Evolutionary conservation across 2,113 vertebrate genomes (phyloP), one percentile per base, ranked within the genome.

Genomic region (Tyrannus savana): DNA sequence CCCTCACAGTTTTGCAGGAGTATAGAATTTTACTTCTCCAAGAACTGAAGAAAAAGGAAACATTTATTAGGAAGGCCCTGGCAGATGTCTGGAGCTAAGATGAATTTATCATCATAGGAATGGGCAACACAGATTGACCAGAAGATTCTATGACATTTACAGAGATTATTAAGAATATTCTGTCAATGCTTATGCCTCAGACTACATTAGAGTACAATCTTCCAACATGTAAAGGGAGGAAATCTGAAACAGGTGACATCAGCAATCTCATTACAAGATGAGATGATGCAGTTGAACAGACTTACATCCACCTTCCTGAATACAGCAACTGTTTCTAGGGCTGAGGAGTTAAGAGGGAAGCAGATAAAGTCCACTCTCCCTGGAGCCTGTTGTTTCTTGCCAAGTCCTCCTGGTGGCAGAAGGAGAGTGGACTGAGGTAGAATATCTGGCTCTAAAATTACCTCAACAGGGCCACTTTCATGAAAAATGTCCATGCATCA

Each of bases 381-480:
- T n/a, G 53, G 17, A 92, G 49, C 25, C 47, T 73, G 41, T 31
- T 90, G 67, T 71, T 88, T 71, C 87, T 83, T 92, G 59, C 74
- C 72, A 93, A 88, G 64, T 72, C 87, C 62, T 94, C 30, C 74
- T 82, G 53, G 71, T 41, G 71, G 82, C 84, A 94, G 74, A 87
- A 94, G 76, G 44, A 78, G 42, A 92, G 82, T 37, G 73, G 75
- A 63, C 67, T 77, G 79, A 25, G 85, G 78, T 27, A 91, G 44
- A 84, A 84, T 23, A 23, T 30, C 60, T 72, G 56, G 10, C 47
- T 89, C 64, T 79, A 66, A 72, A 82, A 72, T 47, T 63, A 82
- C 56, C 33, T 60, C 44, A 14, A 28, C 13, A 7, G 31, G 16
- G 12, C 19, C 68, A 58, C 19, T 68, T 10, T 44, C 31, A 47